Percentiles rank a stretch among this genome's conserved stretches.
phyloP scores from a whole-genome alignment of 2,113 vertebrate genomes.

The Rallus limicola region DNA sequence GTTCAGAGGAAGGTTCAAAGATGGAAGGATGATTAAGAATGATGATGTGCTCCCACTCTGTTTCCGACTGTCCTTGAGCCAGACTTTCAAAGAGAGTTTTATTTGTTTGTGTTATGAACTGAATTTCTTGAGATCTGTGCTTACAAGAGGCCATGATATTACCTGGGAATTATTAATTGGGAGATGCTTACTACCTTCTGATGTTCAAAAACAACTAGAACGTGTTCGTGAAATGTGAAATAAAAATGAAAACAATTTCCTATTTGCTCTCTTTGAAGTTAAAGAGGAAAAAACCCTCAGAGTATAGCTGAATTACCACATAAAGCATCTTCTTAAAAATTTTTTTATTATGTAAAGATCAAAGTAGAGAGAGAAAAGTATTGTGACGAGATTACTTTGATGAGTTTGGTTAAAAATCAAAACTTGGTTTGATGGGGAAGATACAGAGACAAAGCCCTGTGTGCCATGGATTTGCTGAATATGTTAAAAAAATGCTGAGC shows the following conservation, averaged over 20 bases:
- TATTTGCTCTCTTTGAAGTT: slow-evolving; percentile 65
- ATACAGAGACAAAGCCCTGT: slow-evolving; percentile 27
- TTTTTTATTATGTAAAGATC: slow-evolving; percentile 42
- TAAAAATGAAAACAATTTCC: slow-evolving; percentile 53
- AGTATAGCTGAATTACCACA: slow-evolving; percentile 37
- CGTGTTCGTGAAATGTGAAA: slow-evolving; percentile 31
- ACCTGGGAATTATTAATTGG: slow-evolving; percentile 43
- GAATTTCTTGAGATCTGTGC: slow-evolving; percentile 8
- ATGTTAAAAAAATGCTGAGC: slow-evolving; percentile 69
- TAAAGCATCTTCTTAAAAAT: slow-evolving; percentile 24
- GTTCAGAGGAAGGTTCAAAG: slow-evolving; percentile 35
- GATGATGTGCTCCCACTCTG: not conserved
- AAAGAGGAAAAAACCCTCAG: not conserved
- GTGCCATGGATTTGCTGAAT: slow-evolving; percentile 66
- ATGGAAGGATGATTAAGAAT: slow-evolving; percentile 16
- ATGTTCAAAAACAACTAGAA: slow-evolving; percentile 30
- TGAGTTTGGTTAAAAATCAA: slow-evolving; percentile 60
- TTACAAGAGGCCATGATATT: not conserved
- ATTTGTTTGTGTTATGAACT: slow-evolving; percentile 10
- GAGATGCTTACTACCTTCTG: slow-evolving; percentile 33
- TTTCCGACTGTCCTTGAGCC: slow-evolving; percentile 10
- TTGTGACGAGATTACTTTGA: slow-evolving; percentile 43
- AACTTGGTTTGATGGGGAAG: slow-evolving; percentile 57
- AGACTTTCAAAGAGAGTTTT: slow-evolving; percentile 47
- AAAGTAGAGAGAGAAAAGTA: slow-evolving; percentile 44